These are phyloP conservation scores for Solea solea DNA, from an alignment of 2,113 vertebrate genomes.

Conservation along the genomic window DNA sequence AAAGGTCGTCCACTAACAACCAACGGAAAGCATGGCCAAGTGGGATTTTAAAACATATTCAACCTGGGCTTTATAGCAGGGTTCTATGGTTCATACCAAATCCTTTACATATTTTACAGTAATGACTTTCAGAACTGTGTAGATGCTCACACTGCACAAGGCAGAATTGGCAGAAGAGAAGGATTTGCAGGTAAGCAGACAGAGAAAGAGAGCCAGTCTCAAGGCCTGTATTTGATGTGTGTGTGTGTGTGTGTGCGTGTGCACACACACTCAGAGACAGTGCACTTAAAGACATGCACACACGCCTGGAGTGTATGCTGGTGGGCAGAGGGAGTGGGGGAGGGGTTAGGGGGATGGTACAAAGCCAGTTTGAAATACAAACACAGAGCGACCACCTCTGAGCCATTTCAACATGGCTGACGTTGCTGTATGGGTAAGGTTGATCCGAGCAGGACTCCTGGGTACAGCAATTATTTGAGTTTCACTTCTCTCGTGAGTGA, in stretches of 20 bases:
- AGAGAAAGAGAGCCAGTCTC: constrained; percentile 8
- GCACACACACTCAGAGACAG: constrained; percentile 27
- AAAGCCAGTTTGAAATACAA: constrained; percentile 79
- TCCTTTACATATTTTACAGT: constrained; percentile 1
- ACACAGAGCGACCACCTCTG: constrained; percentile 70
- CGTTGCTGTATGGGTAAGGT: constrained; percentile 48
- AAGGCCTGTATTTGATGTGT: no score
- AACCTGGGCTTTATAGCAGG: neutral
- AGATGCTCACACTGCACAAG: neutral
- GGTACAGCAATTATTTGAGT: constrained; percentile 24
- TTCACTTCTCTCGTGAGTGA: constrained; percentile 9
- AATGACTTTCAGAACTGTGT: neutral
- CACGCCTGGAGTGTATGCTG: constrained; percentile 56
- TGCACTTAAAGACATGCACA: constrained; percentile 48
- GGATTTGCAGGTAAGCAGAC: constrained; percentile 29
- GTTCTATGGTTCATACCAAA: neutral
- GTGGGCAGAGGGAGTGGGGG: constrained; percentile 73
- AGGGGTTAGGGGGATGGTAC: constrained; percentile 72
- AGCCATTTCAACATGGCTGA: constrained; percentile 73
- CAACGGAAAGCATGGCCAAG: constrained; percentile 43
- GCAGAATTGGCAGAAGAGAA: constrained; percentile 14
- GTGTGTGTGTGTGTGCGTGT: constrained; percentile 1
- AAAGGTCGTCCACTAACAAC: constrained; percentile 65
- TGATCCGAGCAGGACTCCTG: constrained; percentile 26
- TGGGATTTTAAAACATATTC: constrained; percentile 27